Conservation (phyloP, 1,140 invertebrate species). For the Agrypnia vestita region DNA sequence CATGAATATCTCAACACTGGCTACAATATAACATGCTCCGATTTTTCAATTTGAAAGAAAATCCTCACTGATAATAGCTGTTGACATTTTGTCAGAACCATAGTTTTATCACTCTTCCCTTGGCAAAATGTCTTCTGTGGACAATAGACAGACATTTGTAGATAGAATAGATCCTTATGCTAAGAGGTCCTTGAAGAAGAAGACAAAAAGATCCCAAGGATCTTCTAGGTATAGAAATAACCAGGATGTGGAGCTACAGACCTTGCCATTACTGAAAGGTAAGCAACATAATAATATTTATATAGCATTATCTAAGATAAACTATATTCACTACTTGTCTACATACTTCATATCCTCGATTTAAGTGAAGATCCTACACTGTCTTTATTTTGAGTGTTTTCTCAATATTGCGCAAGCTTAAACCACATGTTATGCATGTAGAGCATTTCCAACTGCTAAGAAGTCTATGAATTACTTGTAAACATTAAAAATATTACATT, state of each 20-base stretch:
- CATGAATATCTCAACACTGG: conserved; percentile 47
- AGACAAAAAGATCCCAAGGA: conserved; percentile 93
- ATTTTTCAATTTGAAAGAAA: conserved; percentile 50
- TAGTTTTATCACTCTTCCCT: conserved; percentile 45
- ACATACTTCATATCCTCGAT: too few relatives aligned
- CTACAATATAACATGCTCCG: conserved; percentile 48
- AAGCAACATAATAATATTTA: not conserved
- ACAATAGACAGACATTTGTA: conserved; percentile 79
- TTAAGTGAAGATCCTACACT: too few relatives aligned
- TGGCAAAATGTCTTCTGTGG: conserved; percentile 83
- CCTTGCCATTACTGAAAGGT: conserved; percentile 92
- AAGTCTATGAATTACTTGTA: too few relatives aligned
- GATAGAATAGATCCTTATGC: conserved; percentile 96
- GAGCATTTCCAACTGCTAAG: too few relatives aligned
- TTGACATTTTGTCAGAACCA: conserved; percentile 54
- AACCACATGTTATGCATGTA: too few relatives aligned
- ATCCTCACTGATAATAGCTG: conserved; percentile 52
- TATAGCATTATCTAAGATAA: too few relatives aligned
- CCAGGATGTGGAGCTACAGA: conserved; percentile 91
- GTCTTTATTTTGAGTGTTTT: too few relatives aligned
- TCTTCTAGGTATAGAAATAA: conserved; percentile 92
- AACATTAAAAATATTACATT: too few relatives aligned
- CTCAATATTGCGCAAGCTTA: too few relatives aligned
- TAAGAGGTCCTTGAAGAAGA: conserved; percentile 93
- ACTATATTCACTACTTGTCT: too few relatives aligned